Evolutionary conservation across 2,797 vertebrate genomes (phyloP), one percentile per base, ranked within the genome.

Genomic region (Acanthopagrus latus): DNA sequence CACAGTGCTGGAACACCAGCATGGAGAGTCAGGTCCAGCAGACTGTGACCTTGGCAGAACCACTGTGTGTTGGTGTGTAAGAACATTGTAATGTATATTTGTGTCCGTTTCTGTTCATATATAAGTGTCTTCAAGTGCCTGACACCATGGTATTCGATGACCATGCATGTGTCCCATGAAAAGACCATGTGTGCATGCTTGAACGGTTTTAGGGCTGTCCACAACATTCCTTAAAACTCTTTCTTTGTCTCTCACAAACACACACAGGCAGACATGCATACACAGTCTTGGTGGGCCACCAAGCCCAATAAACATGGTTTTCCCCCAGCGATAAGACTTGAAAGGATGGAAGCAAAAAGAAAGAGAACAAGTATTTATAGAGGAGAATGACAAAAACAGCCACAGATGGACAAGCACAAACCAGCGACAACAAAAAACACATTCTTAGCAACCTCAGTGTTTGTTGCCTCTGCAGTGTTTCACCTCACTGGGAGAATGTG

Each of bases 1-100:
- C 91, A 92, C 81, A 76, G 84, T 57, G 38, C 83, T 93, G 90
- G 89, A 95, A 88, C 88, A 88, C 60, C 78, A 72, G 77, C 76
- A 56, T 57, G 80, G 67, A 86, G 79, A 87, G 74, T 73, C 75
- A 84, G 57, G 81, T 90, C 89, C 92, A 93, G 86, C 85, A 81
- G 80, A 89, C 90, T 84, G 85, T 82, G 89, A 93, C 92, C 91
- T 92, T 92, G 90, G 89, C 89, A 90, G 85, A 55, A 51, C 55
- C 69, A 12, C 76, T 60, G 67, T 76, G 70, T 84, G 78, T 69
- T 80, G 21, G 65, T 62, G 82, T 76, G 59, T 83, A 65, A 71
- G 71, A 66, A 33, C 43, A 55, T 67, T 57, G 62, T 44, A 16
- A 16, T 44, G 44, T 44, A 13, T 44, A 16, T 44, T 44, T 44